A percentile compares a stretch with the other conserved stretches of the same genome.
Evolutionary conservation across 2,797 vertebrate species (phyloP).

Genomic region (Hybognathus amarus): DNA sequence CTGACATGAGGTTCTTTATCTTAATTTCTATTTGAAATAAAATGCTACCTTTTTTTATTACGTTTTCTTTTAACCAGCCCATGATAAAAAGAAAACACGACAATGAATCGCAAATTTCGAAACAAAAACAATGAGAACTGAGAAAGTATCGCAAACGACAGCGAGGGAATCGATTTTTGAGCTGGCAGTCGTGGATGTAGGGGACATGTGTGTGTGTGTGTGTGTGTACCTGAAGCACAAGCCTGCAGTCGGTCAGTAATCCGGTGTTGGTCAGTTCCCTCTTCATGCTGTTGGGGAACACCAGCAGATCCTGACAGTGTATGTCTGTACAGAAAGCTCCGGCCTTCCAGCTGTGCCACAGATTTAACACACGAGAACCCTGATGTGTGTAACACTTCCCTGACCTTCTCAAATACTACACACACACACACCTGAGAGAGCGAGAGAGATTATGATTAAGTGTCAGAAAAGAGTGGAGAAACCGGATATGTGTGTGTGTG

Average conservation of each 20-base stretch:
- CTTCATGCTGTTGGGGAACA: slow-evolving; percentile 84
- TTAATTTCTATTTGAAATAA: too few species aligned
- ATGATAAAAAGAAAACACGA: neutral
- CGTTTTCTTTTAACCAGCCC: neutral
- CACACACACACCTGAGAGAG: neutral
- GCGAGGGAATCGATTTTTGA: neutral
- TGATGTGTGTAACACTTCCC: slow-evolving; percentile 71
- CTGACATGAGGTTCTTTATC: too few species aligned
- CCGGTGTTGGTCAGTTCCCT: slow-evolving; percentile 76
- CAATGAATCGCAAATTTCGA: neutral
- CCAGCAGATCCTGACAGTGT: slow-evolving; percentile 83
- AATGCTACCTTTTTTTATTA: neutral
- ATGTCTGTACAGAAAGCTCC: slow-evolving; percentile 82
- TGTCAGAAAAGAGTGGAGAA: neutral
- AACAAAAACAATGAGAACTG: neutral
- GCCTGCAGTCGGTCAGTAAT: slow-evolving; percentile 80
- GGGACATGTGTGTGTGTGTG: too few species aligned
- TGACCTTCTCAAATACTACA: slow-evolving; percentile 82
- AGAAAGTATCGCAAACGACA: neutral
- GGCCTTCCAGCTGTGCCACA: slow-evolving; percentile 72
- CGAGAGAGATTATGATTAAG: neutral
- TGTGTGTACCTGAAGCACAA: slow-evolving; percentile 84
- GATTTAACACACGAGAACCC: slow-evolving; percentile 81
- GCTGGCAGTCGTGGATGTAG: too few species aligned
- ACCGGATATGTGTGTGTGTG: neutral